Conservation (phyloP, 2,113 vertebrate species). For the Seriola quinqueradiata region DNA sequence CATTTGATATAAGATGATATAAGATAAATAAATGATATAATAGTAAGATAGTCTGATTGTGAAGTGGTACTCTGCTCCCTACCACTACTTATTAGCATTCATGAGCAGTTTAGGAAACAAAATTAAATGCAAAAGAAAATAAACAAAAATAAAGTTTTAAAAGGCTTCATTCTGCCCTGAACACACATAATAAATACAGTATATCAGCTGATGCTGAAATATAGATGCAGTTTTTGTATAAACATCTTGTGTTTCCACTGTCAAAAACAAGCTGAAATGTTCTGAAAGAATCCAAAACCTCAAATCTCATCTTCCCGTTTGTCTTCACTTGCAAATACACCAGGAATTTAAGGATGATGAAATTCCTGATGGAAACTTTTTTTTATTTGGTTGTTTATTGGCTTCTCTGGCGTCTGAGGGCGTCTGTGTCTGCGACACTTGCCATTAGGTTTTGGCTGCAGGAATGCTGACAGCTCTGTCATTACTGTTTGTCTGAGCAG, state of each 20-base stretch:
- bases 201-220: too few species aligned
- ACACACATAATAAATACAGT: too few species aligned
- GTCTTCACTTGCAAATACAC: not conserved
- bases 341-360: not conserved
- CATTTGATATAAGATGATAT: too few species aligned
- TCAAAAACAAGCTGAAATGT: too few species aligned
- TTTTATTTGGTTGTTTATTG: not conserved
- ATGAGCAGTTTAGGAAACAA: not conserved
- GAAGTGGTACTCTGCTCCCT: too few species aligned
- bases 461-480: conserved; percentile 35
- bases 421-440: not conserved
- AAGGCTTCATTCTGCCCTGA: too few species aligned
- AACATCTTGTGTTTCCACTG: not conserved
- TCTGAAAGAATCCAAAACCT: not conserved
- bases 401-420: not conserved
- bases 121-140: too few species aligned
- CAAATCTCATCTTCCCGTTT: not conserved
- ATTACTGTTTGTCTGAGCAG: conserved; percentile 43
- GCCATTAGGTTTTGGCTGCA: conserved; percentile 37
- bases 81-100: not conserved
- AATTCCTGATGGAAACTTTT: not conserved
- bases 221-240: too few species aligned
- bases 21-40: too few species aligned
- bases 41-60: too few species aligned
- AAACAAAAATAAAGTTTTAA: too few species aligned